Evolutionary conservation across 2,797 vertebrate genomes (phyloP), one percentile per base, ranked within the genome.

Genomic region (Aselliscus stoliczkanus): DNA sequence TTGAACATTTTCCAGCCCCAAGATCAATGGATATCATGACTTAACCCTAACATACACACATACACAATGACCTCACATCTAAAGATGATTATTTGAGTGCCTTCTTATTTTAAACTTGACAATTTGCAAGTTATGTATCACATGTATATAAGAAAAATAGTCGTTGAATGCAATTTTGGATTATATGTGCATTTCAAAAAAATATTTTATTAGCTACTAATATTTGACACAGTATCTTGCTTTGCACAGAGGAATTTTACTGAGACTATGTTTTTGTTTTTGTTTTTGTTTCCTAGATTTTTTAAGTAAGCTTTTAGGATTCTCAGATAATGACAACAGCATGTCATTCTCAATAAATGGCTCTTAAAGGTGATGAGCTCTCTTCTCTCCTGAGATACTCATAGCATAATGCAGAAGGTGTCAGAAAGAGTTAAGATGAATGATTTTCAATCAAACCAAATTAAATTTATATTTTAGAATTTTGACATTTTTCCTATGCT

Each of bases 341-440:
- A 44, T 87, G 52, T 95, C 83, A 97, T 65, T 92, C 96, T 98
- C 87, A 94, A 91, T 97, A 95, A 97, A 92, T 44, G 69, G 44
- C 83, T 98, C 54, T 94, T 97, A 97, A 86, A 97, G 64, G 62
- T 97, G 94, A 97, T 56, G 86, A 95, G 62, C 75, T 93, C 21
- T 94, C 70, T 96, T 69, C 95, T 97, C 75, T 98, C 92, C 92
- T 97, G 88, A 86, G 70, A 97, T 95, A 96, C 39, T 93, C 91
- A 95, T 77, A 95, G 54, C 69, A 92, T 93, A 97, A 97, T 72
- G 25, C 67, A 92, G 56, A 92, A 96, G n/a, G 69, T 96, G 81
- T 96, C 98, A 98, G 81, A 96, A 93, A 88, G 97, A 98, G 98
- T 98, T 98, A 97, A 98, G 95, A 97, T 97, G 70, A 97, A 98